Evolutionary conservation across 64 coral and sea anemone genomes (phyloP).

Genomic region (Dendrophyllia cribrosa): DNA sequence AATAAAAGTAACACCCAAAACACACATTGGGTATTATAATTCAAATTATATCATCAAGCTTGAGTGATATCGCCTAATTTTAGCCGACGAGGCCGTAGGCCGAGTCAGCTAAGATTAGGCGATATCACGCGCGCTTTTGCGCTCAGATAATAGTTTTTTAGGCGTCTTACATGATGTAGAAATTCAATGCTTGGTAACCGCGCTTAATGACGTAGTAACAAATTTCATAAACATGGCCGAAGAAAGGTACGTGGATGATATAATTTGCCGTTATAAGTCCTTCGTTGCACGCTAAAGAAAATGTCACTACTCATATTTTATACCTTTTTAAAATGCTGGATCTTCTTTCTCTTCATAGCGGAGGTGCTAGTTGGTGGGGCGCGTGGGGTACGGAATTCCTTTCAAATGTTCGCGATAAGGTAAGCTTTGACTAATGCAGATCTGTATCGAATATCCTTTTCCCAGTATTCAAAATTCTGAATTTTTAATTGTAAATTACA

Average conservation of each 20-base stretch:
- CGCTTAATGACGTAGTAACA: neutral
- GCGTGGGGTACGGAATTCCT: constrained; percentile 79
- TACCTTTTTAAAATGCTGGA: constrained; percentile 6
- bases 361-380: constrained; percentile 89
- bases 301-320: neutral
- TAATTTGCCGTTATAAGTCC: neutral
- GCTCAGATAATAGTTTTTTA: no score
- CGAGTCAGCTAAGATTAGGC: no score
- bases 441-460: neutral
- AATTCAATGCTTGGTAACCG: constrained; percentile 13
- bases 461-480: no score
- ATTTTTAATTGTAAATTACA: no score
- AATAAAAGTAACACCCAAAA: no score
- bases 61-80: no score
- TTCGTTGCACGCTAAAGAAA: neutral
- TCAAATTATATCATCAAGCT: no score
- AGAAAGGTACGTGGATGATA: constrained; percentile 67
- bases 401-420: constrained; percentile 81
- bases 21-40: no score
- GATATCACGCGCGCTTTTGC: no score
- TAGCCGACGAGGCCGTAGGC: no score
- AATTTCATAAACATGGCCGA: constrained; percentile 82
- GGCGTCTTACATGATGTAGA: neutral
- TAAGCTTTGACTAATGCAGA: neutral
- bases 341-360: constrained; percentile 56